Conservation (phyloP, 2,888 invertebrate species). For the Drosophila nr. perissopoda region DNA sequence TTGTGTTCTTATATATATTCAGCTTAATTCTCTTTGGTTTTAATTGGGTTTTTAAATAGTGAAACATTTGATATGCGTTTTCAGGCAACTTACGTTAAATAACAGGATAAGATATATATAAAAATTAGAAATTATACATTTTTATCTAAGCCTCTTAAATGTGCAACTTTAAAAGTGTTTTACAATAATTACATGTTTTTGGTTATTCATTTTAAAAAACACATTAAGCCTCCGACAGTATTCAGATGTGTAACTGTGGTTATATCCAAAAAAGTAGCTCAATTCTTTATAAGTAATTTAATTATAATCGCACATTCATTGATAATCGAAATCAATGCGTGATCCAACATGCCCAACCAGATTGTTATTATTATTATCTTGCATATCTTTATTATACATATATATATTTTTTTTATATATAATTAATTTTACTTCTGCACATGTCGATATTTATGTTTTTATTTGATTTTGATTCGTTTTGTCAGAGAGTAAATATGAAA, state of each 20-base stretch:
- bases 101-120: background rate
- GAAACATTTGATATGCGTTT: background rate
- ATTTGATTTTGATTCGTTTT: constrained; percentile 52
- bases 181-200: background rate
- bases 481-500: constrained; percentile 66
- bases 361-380: constrained; percentile 55
- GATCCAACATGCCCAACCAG: constrained; percentile 47
- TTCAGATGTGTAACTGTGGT: background rate
- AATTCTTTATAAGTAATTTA: constrained; percentile 57
- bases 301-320: constrained; percentile 69
- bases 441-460: constrained; percentile 38
- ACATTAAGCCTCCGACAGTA: background rate
- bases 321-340: constrained; percentile 62
- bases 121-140: background rate
- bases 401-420: constrained; percentile 28
- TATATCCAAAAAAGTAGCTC: constrained; percentile 9
- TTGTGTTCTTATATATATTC: constrained; percentile 25
- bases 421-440: constrained; percentile 43
- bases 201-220: background rate
- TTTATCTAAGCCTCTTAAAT: background rate
- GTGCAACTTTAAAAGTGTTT: background rate
- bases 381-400: constrained; percentile 41
- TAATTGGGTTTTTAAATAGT: constrained; percentile 38
- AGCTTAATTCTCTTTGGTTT: constrained; percentile 18
- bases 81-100: background rate